Evolutionary conservation across 1,140 invertebrate species (phyloP).

Genomic region (Dendrolimus punctatus): DNA sequence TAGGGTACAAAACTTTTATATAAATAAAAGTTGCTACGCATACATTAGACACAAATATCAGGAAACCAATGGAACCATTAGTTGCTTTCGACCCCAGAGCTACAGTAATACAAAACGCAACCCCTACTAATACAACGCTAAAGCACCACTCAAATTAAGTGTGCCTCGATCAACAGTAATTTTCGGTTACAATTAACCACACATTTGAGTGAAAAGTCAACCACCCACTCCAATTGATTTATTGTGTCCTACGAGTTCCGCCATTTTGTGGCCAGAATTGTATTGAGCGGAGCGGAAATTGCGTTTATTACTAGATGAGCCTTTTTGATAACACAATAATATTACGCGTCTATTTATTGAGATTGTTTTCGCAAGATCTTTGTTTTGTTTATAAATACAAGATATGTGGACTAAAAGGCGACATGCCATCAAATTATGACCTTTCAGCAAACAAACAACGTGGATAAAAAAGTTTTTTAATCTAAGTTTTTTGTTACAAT

Average conservation of each 20-base stretch:
- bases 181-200: constrained; percentile 72
- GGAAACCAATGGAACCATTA: constrained; percentile 50
- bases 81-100: constrained; percentile 36
- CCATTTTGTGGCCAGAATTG: constrained; percentile 56
- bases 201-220: constrained; percentile 72
- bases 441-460: too few relatives aligned
- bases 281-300: constrained; percentile 14
- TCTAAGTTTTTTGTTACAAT: too few relatives aligned
- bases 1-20: too few relatives aligned
- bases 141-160: constrained; percentile 70
- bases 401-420: too few relatives aligned
- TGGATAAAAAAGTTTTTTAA: too few relatives aligned
- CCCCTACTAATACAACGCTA: constrained; percentile 31
- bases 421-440: too few relatives aligned
- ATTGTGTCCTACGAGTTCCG: constrained; percentile 64
- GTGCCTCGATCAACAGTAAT: constrained; percentile 70
- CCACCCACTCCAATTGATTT: constrained; percentile 72
- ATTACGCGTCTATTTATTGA: too few relatives aligned
- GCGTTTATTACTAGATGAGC: constrained; percentile 1
- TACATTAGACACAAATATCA: constrained; percentile 54
- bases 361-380: too few relatives aligned
- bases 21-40: constrained; percentile 1
- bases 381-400: too few relatives aligned
- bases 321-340: not conserved
- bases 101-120: constrained; percentile 17